phyloP scores from a whole-genome alignment of 2,113 vertebrate species.

The Pteruthius melanotis region DNA sequence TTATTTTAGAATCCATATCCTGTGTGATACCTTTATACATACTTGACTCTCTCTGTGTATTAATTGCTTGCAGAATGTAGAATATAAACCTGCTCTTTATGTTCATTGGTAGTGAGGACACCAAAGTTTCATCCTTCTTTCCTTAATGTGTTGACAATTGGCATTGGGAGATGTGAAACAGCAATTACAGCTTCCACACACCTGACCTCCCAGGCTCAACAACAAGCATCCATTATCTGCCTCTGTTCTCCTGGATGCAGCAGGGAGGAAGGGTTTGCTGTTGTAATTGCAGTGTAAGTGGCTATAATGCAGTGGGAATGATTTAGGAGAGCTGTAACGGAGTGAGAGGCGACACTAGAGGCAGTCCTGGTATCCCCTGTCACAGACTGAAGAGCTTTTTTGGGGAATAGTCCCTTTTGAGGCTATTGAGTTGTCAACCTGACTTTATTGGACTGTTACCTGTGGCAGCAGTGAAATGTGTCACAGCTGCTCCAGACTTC shows the following conservation, averaged over 20 bases:
- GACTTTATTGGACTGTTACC: background rate
- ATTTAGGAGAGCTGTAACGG: background rate
- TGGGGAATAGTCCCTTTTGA: background rate
- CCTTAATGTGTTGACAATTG: background rate
- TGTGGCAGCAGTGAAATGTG: background rate
- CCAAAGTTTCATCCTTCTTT: background rate
- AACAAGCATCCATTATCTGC: background rate
- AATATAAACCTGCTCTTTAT: background rate
- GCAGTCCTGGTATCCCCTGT: background rate
- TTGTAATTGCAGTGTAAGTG: background rate
- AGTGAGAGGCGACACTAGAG: background rate
- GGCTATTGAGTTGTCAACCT: background rate
- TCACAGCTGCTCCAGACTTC: background rate
- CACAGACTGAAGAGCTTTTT: background rate
- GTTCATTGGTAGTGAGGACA: background rate
- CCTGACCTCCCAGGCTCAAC: background rate
- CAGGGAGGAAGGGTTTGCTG: background rate
- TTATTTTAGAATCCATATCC: background rate
- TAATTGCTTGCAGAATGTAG: background rate
- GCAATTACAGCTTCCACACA: background rate
- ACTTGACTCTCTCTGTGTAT: background rate
- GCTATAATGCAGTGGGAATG: background rate
- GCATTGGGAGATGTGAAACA: background rate
- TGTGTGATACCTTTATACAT: background rate
- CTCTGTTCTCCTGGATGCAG: background rate